A percentile compares a stretch with the other conserved stretches of the same genome.
Conservation (phyloP, 2,888 invertebrate genomes). For the Xestia c-nigrum region DNA sequence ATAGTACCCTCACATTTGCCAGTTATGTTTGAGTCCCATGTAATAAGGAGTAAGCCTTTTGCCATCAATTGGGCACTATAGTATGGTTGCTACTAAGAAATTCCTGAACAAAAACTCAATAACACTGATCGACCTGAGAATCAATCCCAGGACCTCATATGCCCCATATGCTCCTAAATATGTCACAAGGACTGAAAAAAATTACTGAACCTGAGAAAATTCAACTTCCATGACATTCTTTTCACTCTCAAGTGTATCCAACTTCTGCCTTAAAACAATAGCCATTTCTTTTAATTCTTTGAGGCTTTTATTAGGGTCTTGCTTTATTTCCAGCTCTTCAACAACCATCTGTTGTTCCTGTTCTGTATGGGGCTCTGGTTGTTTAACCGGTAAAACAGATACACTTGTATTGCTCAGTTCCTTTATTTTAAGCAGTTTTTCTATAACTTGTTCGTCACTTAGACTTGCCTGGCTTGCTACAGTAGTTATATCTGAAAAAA, state of each 20-base stretch:
- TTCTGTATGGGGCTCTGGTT: conserved; percentile 41
- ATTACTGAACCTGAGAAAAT: conserved; percentile 79
- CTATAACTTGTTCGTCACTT: conserved; percentile 71
- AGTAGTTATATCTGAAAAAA: conserved; percentile 52
- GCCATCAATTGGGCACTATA: no score
- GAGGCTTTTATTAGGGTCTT: conserved; percentile 76
- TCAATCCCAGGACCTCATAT: no score
- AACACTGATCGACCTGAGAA: no score
- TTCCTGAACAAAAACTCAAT: no score
- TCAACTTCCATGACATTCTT: conserved; percentile 86
- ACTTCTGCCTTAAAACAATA: conserved; percentile 82
- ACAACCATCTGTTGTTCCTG: conserved; percentile 22
- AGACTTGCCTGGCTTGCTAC: conserved; percentile 50
- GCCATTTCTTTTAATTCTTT: conserved; percentile 86
- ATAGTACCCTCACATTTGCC: no score
- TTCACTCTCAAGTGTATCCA: conserved; percentile 84
- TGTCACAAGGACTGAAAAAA: not conserved
- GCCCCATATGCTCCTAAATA: no score
- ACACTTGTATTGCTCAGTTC: conserved; percentile 66
- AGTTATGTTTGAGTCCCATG: no score
- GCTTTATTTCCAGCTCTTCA: conserved; percentile 57
- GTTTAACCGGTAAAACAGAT: conserved; percentile 37
- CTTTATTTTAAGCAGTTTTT: conserved; percentile 73
- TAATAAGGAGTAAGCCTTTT: no score
- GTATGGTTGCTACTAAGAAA: no score